phyloP scores from a whole-genome alignment of 2,888 invertebrate species.

The Eledone cirrhosa region DNA sequence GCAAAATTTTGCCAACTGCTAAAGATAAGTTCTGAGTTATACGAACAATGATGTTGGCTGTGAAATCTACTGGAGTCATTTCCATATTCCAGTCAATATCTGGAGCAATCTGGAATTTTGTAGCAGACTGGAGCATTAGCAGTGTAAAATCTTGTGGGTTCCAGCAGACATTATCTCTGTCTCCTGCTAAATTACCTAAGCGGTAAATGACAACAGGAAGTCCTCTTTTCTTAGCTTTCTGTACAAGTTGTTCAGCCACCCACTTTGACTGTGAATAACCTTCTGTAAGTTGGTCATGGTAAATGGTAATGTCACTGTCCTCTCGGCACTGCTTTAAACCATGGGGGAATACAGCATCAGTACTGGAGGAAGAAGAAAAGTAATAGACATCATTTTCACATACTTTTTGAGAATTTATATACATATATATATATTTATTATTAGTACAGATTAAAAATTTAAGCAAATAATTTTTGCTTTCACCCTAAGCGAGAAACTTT shows the following conservation, averaged over 20 bases:
- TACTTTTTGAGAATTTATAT: too few species aligned
- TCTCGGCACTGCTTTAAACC: slow-evolving; percentile 60
- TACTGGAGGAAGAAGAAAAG: slow-evolving; percentile 49
- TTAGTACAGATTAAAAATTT: too few species aligned
- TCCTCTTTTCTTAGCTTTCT: slow-evolving; percentile 61
- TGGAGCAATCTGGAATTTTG: slow-evolving; percentile 58
- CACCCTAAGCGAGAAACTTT: too few species aligned
- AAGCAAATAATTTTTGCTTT: too few species aligned
- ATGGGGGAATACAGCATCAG: slow-evolving; percentile 66
- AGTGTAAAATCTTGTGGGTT: slow-evolving; percentile 67
- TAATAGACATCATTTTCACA: too few species aligned
- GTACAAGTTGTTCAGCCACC: slow-evolving; percentile 67
- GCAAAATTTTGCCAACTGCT: slow-evolving; percentile 64
- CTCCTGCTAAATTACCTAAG: slow-evolving; percentile 65
- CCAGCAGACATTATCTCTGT: slow-evolving; percentile 61
- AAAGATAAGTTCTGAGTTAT: slow-evolving; percentile 58
- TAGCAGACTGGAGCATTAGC: slow-evolving; percentile 62
- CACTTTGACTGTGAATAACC: slow-evolving; percentile 68
- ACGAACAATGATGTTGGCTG: slow-evolving; percentile 58
- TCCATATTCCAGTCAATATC: slow-evolving; percentile 65
- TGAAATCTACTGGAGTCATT: slow-evolving; percentile 68
- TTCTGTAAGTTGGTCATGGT: slow-evolving; percentile 56
- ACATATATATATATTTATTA: too few species aligned
- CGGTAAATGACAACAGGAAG: slow-evolving; percentile 67
- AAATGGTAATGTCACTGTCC: slow-evolving; percentile 51